Evolutionary conservation across 2,113 vertebrate genomes (phyloP), one percentile per base, ranked within the genome.

Genomic region (Corythaixoides concolor): DNA sequence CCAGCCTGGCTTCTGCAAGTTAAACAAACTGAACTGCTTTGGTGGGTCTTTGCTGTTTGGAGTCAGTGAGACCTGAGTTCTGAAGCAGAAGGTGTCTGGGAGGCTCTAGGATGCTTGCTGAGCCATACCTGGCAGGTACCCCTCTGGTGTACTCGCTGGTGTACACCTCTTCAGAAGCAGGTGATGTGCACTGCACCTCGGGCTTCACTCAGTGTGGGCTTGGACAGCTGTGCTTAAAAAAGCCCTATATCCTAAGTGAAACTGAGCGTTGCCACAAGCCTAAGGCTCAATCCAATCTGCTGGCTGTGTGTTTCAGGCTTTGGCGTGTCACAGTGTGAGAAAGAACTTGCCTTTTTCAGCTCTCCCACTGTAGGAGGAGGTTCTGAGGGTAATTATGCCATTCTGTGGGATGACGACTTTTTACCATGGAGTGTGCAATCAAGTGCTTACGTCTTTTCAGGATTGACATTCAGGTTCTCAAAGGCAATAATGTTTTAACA

Each of bases 151-250:
- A 15, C 41, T 43, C 41, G 14, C 43, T 24, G 43, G 11, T 22
- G 9, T 3, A 8, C 12, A 4, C 16, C 14, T 9, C 53, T 70
- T 18, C 23, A 21, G 45, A 8, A 52, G 69, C 33, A 7, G 45
- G 15, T 5, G 32, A 6, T 4, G 47, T 14, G 7, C 8, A 0
- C 23, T 12, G 30, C 3, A 27, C 28, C 52, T 41, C 0, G 1
- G 56, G 12, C 41, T 63, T 50, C 15, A 1, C 23, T 60, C 32
- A 12, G 41, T 0, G 0, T 12, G 56, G 41, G 20, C 20, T 78
- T 21, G 22, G 55, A 6, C n/a, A 55, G 26, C 15, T 12, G 20
- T 30, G 28, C 52, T 73, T 9, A 47, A 24, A 30, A 30, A 53
- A 37, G 27, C 19, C 7, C 30, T 15, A 6, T 19, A 28, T 28